phyloP scores from a whole-genome alignment of 2,797 vertebrate genomes.

The Remorina albescens region DNA sequence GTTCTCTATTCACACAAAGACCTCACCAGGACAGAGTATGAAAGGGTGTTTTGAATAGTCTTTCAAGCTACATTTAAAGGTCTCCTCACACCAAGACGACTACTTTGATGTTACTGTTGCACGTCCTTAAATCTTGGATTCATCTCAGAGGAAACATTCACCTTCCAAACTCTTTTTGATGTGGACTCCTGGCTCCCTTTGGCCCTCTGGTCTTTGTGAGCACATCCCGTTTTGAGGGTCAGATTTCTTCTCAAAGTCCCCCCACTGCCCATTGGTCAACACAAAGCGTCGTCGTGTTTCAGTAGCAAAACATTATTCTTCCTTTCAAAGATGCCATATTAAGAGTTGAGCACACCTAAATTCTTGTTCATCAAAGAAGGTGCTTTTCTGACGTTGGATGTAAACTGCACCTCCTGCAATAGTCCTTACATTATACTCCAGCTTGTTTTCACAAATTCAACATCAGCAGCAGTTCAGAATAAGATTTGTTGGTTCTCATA shows the following conservation, averaged over 20 bases:
- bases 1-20: slow-evolving; percentile 23
- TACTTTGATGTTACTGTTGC: slow-evolving; percentile 4
- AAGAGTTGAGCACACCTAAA: slow-evolving; percentile 20
- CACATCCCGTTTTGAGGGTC: slow-evolving; percentile 34
- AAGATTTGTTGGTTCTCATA: slow-evolving; percentile 40
- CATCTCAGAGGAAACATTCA: slow-evolving; percentile 6
- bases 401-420: slow-evolving; percentile 22
- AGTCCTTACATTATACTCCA: slow-evolving; percentile 18
- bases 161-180: slow-evolving; percentile 20
- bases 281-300: slow-evolving; percentile 64
- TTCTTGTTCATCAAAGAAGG: slow-evolving; percentile 31
- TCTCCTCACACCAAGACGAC: neutral
- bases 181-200: slow-evolving; percentile 14
- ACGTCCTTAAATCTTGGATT: slow-evolving; percentile 7
- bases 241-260: slow-evolving; percentile 43
- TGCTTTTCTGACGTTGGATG: slow-evolving; percentile 40
- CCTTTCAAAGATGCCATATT: slow-evolving; percentile 36
- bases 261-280: slow-evolving; percentile 50
- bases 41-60: neutral
- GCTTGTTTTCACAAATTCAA: slow-evolving; percentile 36
- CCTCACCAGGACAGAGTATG: slow-evolving; percentile 7
- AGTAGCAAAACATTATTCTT: slow-evolving; percentile 69
- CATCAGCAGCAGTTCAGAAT: slow-evolving; percentile 34
- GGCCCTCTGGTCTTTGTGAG: slow-evolving; percentile 34
- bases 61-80: neutral